Base-by-base conservation (phyloP, 2,888 invertebrate genomes). In the Synanthedon formicaeformis region DNA sequence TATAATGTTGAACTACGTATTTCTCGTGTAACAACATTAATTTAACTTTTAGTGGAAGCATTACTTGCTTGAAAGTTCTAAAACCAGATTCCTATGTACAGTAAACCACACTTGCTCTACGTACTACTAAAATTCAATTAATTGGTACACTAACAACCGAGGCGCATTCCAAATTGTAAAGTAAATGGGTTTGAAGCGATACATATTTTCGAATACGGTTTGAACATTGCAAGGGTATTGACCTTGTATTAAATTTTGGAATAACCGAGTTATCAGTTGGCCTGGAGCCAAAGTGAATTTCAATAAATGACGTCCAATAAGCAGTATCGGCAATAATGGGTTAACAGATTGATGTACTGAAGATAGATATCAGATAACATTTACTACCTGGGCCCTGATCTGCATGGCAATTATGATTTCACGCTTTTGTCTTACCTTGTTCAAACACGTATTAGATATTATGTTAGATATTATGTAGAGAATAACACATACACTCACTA, bases 241-340 rank as follows among this genome's bases (percentile, higher is more conserved):
- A 72, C 79, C 82, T 69, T 63, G 65, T 75, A 76, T 77, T 77
- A 80, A 78, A 71, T 49, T 49, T n/a, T 18, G 16, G 69, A 72
- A 72, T 68, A 68, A 71, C 73, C 71, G 61, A 75, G 71, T 73
- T 85, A 81, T 81, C 80, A 77, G 71, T 72, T 85, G 86, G 85
- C 81, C 61, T 64, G 58, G 54, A 56, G 77, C 86, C 86, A 84
- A 77, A 75, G 73, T 70, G 69, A 71, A 71, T 69, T 75, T 71
- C 67, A 75, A 73, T 71, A 67, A 67, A 71, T 77, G 75, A 78
- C 45, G 14, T n/a, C 13, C 13, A 45, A 45, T 45, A 45, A 45
- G n/a, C 45, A 45, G 6, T 13, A 13, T 45, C 13, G 8, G 45
- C 45, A 14, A 45, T 45, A 13, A 13, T 12, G 45, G n/a, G 8